Evolutionary conservation across 2,888 invertebrate species (phyloP).

Genomic region (Dorcus hopei): DNA sequence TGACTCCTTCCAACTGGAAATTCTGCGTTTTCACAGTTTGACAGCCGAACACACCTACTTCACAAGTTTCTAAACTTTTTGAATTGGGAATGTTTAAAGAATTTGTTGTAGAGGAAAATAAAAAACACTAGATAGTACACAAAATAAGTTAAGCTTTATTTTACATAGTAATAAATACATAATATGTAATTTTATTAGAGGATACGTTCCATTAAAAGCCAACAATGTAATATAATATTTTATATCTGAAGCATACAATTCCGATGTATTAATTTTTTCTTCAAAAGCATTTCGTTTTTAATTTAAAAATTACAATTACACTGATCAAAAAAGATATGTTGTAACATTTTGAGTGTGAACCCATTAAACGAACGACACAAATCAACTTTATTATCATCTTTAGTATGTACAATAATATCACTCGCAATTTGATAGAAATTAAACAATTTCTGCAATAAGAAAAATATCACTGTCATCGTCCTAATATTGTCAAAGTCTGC

Average conservation of each 20-base stretch:
- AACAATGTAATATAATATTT: slow-evolving; percentile 34
- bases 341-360: slow-evolving; percentile 24
- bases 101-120: slow-evolving; percentile 1
- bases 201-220: slow-evolving; percentile 45
- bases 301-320: slow-evolving; percentile 36
- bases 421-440: slow-evolving; percentile 28
- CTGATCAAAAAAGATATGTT: slow-evolving; percentile 46
- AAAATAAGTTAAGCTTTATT: slow-evolving; percentile 52
- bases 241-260: slow-evolving; percentile 38
- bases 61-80: too few species aligned
- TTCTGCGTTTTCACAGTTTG: too few species aligned
- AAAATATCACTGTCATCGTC: slow-evolving; percentile 48
- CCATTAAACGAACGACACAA: slow-evolving; percentile 15
- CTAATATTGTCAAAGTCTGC: slow-evolving; percentile 42
- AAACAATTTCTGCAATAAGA: slow-evolving; percentile 25
- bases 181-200: slow-evolving; percentile 37
- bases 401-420: slow-evolving; percentile 22
- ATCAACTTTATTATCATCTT: slow-evolving; percentile 1
- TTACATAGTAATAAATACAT: slow-evolving; percentile 46
- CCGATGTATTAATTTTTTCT: slow-evolving; percentile 21
- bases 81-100: neutral
- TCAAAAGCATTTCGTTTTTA: slow-evolving; percentile 33
- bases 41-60: too few species aligned
- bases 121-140: slow-evolving; percentile 33
- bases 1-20: too few species aligned